These are phyloP conservation scores for Excalfactoria chinensis DNA, from an alignment of 2,113 vertebrate genomes.

Conservation along the genomic window DNA sequence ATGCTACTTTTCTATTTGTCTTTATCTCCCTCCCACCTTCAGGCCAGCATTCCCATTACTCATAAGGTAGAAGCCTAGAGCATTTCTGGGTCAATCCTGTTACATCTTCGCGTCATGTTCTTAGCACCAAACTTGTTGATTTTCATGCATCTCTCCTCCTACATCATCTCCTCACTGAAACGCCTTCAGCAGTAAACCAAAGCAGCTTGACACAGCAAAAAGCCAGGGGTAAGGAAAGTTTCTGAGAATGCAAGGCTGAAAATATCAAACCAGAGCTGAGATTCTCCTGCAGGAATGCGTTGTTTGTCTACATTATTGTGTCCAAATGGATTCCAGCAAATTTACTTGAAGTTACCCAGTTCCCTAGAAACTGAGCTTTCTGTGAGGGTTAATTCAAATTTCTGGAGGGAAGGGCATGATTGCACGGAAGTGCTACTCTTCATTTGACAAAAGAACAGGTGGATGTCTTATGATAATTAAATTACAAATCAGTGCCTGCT, in stretches of 20 bases:
- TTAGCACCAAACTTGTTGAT: conserved; percentile 8
- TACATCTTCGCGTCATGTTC: not conserved
- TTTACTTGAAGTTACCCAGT: not conserved
- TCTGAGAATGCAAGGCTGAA: not conserved
- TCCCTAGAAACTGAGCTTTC: not conserved
- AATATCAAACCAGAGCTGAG: not conserved
- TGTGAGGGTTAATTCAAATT: conserved; percentile 43
- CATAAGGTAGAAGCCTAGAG: not conserved
- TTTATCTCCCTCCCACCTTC: not conserved
- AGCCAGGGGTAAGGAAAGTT: not conserved
- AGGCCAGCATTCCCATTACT: not conserved
- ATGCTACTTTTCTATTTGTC: not conserved
- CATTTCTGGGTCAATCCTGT: conserved; percentile 14
- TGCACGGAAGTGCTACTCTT: conserved; percentile 63
- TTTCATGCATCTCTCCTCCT: conserved; percentile 38
- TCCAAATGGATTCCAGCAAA: not conserved
- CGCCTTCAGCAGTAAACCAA: conserved; percentile 25
- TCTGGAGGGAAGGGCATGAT: conserved; percentile 50
- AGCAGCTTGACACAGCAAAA: conserved; percentile 42
- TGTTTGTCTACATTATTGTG: not conserved
- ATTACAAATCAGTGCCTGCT: conserved; percentile 79
- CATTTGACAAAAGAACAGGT: conserved; percentile 76
- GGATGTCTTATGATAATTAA: conserved; percentile 82
- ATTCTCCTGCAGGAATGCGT: not conserved
- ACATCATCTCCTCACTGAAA: conserved; percentile 5